phyloP scores from a whole-genome alignment of 2,888 invertebrate species.

The Lypha dubia region DNA sequence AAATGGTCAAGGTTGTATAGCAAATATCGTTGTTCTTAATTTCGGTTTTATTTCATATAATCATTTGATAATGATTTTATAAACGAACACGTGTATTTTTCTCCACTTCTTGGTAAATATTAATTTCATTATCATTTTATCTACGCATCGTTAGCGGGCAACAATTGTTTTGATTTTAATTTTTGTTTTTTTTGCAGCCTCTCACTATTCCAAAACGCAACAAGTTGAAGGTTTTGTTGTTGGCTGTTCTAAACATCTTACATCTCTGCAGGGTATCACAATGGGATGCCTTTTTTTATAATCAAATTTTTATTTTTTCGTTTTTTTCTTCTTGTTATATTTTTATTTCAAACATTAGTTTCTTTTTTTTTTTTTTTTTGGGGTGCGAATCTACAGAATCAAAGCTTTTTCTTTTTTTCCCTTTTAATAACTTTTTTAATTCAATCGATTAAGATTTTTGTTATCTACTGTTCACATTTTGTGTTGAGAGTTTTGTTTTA shows the following conservation, averaged over 20 bases:
- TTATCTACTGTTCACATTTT: conserved; percentile 42
- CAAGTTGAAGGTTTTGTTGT: conserved; percentile 31
- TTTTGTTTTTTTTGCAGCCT: neutral
- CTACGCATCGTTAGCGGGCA: conserved; percentile 56
- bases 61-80: conserved; percentile 19
- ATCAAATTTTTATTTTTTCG: conserved; percentile 72
- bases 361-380: too few species aligned
- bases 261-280: conserved; percentile 78
- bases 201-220: conserved; percentile 37
- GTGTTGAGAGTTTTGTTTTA: conserved; percentile 69
- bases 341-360: neutral
- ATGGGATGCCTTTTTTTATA: conserved; percentile 73
- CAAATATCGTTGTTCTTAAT: conserved; percentile 71
- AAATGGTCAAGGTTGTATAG: conserved; percentile 77
- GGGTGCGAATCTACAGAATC: conserved; percentile 39
- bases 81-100: neutral
- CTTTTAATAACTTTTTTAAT: conserved; percentile 75
- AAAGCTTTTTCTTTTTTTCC: conserved; percentile 53
- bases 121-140: conserved; percentile 53
- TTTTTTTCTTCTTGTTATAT: neutral
- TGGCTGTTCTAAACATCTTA: conserved; percentile 45
- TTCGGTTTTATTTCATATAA: conserved; percentile 37
- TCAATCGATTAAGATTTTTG: conserved; percentile 78
- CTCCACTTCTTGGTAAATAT: conserved; percentile 1
- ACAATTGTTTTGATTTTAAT: conserved; percentile 32